phyloP scores from a whole-genome alignment of 2,113 vertebrate species.

The Hippocampus mohnikei region DNA sequence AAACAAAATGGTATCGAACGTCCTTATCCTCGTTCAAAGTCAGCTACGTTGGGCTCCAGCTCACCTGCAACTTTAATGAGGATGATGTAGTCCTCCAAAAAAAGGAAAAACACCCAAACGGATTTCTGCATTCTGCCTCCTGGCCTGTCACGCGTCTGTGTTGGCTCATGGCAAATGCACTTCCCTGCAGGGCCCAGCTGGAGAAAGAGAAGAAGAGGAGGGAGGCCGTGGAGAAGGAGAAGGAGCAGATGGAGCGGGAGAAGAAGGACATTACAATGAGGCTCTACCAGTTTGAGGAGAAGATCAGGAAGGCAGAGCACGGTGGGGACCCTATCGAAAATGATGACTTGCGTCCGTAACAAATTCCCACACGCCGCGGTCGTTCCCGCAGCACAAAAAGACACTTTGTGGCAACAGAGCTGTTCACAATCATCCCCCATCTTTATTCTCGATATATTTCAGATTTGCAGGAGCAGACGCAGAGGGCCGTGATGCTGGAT shows the following conservation, averaged over 20 bases:
- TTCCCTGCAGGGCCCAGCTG: conserved; percentile 82
- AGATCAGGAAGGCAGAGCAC: conserved; percentile 88
- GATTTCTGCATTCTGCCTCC: too few species aligned
- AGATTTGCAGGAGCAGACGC: conserved; percentile 90
- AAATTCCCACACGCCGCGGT: too few species aligned
- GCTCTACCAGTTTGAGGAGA: conserved; percentile 86
- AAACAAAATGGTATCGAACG: too few species aligned
- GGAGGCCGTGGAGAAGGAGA: conserved; percentile 86
- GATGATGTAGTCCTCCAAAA: too few species aligned
- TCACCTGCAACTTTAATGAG: too few species aligned
- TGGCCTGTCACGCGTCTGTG: conserved; percentile 23
- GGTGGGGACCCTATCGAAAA: conserved; percentile 64
- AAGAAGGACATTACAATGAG: conserved; percentile 85
- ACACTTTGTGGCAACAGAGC: background rate
- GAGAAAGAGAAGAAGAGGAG: conserved; percentile 89
- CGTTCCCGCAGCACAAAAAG: too few species aligned
- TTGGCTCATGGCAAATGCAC: conserved; percentile 26
- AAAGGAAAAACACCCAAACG: background rate
- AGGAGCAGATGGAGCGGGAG: conserved; percentile 87
- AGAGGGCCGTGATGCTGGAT: conserved; percentile 82
- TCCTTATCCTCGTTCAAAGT: too few species aligned
- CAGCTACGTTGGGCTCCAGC: too few species aligned
- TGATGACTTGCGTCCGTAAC: too few species aligned
- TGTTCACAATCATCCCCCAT: too few species aligned
- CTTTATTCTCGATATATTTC: background rate